A percentile compares a stretch with the other conserved stretches of the same genome.
phyloP scores from a whole-genome alignment of 2,888 invertebrate species.

The Pharmacophagus antenor region DNA sequence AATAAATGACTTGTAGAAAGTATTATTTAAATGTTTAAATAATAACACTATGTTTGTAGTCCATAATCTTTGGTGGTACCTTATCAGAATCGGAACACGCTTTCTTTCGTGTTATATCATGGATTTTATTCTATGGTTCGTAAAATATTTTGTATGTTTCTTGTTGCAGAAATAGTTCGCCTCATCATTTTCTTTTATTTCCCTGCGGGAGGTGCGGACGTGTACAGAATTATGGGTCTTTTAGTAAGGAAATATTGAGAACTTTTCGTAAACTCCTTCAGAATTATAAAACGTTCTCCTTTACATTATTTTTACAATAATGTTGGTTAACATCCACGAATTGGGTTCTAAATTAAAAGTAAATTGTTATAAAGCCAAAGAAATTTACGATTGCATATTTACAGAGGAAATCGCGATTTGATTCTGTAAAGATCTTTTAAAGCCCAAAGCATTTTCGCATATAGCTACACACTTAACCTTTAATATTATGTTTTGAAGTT shows the following conservation, averaged over 20 bases:
- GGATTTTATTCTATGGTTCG: background rate
- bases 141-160: background rate
- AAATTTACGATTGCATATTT: background rate
- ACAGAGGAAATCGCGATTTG: background rate
- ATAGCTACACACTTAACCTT: background rate
- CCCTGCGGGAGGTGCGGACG: conserved; percentile 13
- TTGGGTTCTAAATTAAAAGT: background rate
- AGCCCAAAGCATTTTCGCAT: background rate
- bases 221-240: conserved; percentile 11
- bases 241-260: conserved; percentile 1
- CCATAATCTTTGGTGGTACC: too few species aligned
- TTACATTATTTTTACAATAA: background rate
- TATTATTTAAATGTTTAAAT: too few species aligned
- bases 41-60: too few species aligned
- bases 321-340: background rate
- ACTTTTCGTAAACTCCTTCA: background rate
- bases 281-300: background rate
- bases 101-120: too few species aligned
- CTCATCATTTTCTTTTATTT: conserved; percentile 12
- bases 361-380: background rate
- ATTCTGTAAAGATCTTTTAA: background rate
- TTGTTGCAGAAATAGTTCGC: conserved; percentile 2
- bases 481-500: too few species aligned
- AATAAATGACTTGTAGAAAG: too few species aligned
- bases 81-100: too few species aligned